These are phyloP conservation scores for Pseudorhiza aurosa DNA, from an alignment of 30 jellyfish, hydroid and myxozoan genomes.

Conservation along the genomic window DNA sequence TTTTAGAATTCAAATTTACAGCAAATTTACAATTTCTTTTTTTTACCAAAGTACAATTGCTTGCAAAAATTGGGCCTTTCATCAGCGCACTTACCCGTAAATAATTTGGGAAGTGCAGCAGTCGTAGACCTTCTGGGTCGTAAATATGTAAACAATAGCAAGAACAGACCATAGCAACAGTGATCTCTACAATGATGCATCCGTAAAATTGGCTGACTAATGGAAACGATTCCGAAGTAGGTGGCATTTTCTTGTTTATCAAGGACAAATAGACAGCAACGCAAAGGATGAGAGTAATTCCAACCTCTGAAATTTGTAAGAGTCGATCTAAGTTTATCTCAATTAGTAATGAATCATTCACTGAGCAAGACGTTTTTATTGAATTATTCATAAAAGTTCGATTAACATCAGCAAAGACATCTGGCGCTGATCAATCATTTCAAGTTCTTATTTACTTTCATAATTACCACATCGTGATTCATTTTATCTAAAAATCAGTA, in stretches of 20 bases:
- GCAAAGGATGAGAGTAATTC: conserved; percentile 80
- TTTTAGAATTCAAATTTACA: too few relatives aligned
- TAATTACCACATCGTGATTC: too few relatives aligned
- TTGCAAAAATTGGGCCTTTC: too few relatives aligned
- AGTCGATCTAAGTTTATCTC: background rate
- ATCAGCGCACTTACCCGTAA: conserved; percentile 74
- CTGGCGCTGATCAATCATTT: too few relatives aligned
- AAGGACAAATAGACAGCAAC: conserved; percentile 78
- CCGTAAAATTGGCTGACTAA: conserved; percentile 77
- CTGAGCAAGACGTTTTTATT: too few relatives aligned
- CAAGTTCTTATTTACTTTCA: too few relatives aligned
- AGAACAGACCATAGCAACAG: conserved; percentile 84
- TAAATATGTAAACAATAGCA: conserved; percentile 82
- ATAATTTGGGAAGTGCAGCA: conserved; percentile 54
- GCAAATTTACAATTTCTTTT: too few relatives aligned
- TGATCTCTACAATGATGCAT: conserved; percentile 76
- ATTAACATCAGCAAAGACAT: too few relatives aligned
- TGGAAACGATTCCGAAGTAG: conserved; percentile 81
- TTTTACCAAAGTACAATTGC: too few relatives aligned
- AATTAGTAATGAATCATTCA: too few relatives aligned
- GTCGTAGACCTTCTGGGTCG: conserved; percentile 87
- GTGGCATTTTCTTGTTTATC: conserved; percentile 81
- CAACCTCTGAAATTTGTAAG: conserved; percentile 61
- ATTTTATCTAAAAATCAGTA: too few relatives aligned
- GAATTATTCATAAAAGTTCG: too few relatives aligned